Percentiles rank a stretch among this genome's conserved stretches.
phyloP scores from a whole-genome alignment of 2,797 vertebrate genomes.

The Pristis pectinata region DNA sequence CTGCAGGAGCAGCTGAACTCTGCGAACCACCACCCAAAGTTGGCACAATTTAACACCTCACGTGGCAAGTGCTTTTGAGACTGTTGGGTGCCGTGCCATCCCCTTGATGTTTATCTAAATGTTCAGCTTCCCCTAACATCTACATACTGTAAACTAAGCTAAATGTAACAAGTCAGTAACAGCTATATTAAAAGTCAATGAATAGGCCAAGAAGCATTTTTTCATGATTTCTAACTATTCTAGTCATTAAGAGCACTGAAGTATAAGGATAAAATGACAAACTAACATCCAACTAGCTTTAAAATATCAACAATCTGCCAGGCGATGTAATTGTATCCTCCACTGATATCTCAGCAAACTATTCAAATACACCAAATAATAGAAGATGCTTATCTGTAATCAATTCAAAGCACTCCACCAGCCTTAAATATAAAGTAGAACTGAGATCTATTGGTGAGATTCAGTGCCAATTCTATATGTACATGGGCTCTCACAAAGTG shows the following conservation, averaged over 20 bases:
- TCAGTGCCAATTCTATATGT: not conserved
- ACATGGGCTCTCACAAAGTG: not conserved
- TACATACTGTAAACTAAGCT: not conserved
- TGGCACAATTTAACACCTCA: not conserved
- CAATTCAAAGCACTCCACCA: slow-evolving; percentile 21
- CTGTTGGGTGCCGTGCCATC: not conserved
- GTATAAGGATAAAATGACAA: not conserved
- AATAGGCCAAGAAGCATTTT: not conserved
- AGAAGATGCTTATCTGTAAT: slow-evolving; percentile 22
- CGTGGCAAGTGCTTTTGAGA: not conserved
- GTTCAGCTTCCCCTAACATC: not conserved
- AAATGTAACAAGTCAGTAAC: too few species aligned
- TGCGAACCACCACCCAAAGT: too few species aligned
- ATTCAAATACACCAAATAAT: slow-evolving; percentile 20
- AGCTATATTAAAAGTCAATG: not conserved
- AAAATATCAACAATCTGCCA: not conserved
- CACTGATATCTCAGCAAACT: not conserved
- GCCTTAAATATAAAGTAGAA: not conserved
- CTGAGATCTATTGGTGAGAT: not conserved
- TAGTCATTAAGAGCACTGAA: not conserved
- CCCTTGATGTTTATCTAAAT: not conserved
- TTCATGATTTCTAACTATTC: not conserved
- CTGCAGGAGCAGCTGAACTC: too few species aligned
- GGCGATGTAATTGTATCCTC: not conserved
- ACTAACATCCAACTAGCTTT: not conserved